Evolutionary conservation across 2,113 vertebrate species (phyloP).

Genomic region (Ceyx margarethae): DNA sequence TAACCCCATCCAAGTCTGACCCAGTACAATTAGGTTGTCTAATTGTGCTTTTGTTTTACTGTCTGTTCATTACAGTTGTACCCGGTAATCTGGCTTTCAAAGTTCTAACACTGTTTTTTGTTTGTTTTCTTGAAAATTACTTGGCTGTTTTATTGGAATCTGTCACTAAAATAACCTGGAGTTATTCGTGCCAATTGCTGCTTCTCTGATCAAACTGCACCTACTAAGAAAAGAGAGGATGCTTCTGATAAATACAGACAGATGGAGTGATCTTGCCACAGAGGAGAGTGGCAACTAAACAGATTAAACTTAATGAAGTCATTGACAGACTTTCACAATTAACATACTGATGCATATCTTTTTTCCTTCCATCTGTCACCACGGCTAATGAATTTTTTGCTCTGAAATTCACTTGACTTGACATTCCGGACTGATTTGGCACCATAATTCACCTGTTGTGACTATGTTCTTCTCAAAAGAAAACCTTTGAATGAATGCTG

Average conservation of each 20-base stretch:
- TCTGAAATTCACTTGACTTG: constrained; percentile 3
- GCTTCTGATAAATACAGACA: constrained; percentile 14
- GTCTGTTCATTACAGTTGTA: background rate
- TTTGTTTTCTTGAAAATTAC: background rate
- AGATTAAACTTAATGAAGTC: constrained; percentile 51
- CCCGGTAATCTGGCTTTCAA: background rate
- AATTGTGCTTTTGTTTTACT: background rate
- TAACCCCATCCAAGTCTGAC: background rate
- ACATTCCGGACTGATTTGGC: background rate
- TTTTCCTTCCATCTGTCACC: constrained; percentile 46
- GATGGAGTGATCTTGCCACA: constrained; percentile 42
- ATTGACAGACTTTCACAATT: constrained; percentile 40
- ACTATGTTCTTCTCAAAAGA: background rate
- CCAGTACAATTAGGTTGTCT: background rate
- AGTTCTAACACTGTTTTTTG: background rate
- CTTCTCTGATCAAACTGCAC: background rate
- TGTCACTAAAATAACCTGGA: background rate
- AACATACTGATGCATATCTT: constrained; percentile 31
- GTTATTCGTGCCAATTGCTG: background rate
- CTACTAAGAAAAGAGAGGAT: background rate
- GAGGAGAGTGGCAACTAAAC: constrained; percentile 20
- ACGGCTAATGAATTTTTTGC: constrained; percentile 16
- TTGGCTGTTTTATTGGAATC: background rate
- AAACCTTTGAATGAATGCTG: background rate
- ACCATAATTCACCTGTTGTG: background rate